phyloP scores from a whole-genome alignment of 92 coral and sea anemone genomes.

The Parazoanthus swiftii region DNA sequence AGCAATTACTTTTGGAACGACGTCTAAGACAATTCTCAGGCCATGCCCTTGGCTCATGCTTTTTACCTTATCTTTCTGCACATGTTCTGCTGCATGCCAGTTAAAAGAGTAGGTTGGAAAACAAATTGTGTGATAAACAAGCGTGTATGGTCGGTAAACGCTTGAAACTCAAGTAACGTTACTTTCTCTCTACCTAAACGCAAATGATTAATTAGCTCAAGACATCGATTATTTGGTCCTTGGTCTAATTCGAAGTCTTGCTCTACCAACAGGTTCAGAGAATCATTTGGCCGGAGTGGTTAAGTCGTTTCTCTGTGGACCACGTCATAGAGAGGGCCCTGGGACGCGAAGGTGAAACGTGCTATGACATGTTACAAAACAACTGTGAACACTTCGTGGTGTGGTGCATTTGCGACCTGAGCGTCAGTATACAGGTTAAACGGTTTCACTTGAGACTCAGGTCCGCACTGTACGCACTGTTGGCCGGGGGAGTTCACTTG shows the following conservation, averaged over 20 bases:
- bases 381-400: constrained; percentile 47
- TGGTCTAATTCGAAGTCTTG: not conserved
- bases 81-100: too few relatives aligned
- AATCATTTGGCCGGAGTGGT: constrained; percentile 46
- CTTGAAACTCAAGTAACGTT: too few relatives aligned
- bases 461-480: constrained; percentile 24
- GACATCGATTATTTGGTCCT: too few relatives aligned
- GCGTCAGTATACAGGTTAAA: constrained; percentile 25
- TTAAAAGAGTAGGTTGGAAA: too few relatives aligned
- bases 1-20: too few relatives aligned
- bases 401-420: constrained; percentile 47
- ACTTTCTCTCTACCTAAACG: too few relatives aligned
- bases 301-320: constrained; percentile 38
- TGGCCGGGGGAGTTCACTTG: constrained; percentile 36
- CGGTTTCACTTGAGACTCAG: not conserved
- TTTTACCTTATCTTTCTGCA: too few relatives aligned
- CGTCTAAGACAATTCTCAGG: too few relatives aligned
- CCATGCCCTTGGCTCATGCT: too few relatives aligned
- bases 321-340: constrained; percentile 39
- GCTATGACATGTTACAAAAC: constrained; percentile 20
- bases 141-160: too few relatives aligned
- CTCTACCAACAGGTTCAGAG: constrained; percentile 31
- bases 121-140: too few relatives aligned
- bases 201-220: too few relatives aligned
- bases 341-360: constrained; percentile 30